Evolutionary conservation across 2,113 vertebrate species (phyloP).

Genomic region (Trogon melanurus): DNA sequence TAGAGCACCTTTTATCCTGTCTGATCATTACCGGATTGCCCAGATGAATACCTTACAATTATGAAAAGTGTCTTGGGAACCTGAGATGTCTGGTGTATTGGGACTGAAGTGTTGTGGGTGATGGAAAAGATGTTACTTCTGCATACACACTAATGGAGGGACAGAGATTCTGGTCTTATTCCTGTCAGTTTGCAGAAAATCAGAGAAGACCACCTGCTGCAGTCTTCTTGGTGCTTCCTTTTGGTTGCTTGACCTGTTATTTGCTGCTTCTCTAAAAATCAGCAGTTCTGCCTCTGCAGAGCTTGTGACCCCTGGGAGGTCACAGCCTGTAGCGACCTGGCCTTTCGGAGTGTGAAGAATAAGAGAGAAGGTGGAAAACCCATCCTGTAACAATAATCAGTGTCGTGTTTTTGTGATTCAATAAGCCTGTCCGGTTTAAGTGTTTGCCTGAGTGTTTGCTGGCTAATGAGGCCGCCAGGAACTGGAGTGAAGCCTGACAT

Average conservation of each 20-base stretch:
- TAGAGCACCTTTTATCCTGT: not conserved
- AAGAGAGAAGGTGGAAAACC: not conserved
- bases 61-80: not conserved
- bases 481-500: rapidly evolving
- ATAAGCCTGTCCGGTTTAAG: not conserved
- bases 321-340: not conserved
- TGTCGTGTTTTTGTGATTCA: not conserved
- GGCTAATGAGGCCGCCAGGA: not conserved
- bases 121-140: not conserved
- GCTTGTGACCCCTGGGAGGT: not conserved
- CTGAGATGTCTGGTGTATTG: not conserved
- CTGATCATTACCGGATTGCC: not conserved
- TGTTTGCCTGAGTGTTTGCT: not conserved
- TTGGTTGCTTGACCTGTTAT: not conserved
- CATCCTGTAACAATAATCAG: not conserved
- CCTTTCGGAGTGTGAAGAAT: not conserved
- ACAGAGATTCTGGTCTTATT: not conserved
- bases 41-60: not conserved
- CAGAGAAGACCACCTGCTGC: not conserved
- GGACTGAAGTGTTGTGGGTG: not conserved
- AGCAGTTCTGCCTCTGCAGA: not conserved
- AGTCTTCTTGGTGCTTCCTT: not conserved
- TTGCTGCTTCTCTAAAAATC: not conserved
- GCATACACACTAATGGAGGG: rapidly evolving
- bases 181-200: not conserved